A percentile compares a stretch with the other conserved stretches of the same genome.
Conservation (phyloP, 2,113 vertebrate genomes). For the Euleptes europaea region DNA sequence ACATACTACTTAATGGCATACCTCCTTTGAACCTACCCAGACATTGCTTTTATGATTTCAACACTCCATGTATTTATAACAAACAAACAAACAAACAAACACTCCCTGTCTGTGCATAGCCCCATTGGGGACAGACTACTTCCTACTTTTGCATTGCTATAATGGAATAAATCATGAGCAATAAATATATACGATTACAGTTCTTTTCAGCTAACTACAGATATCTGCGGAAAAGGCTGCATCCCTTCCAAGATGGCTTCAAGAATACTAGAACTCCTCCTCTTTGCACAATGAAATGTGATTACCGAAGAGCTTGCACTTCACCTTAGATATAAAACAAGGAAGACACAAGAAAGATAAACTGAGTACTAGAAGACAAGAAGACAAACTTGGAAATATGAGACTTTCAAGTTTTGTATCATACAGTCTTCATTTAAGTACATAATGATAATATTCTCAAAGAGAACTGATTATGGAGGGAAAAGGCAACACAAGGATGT, state of each 20-base stretch:
- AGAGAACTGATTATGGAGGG: not conserved
- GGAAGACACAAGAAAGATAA: not conserved
- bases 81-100: no score
- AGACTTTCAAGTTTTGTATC: not conserved
- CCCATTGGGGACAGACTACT: no score
- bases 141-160: no score
- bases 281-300: not conserved
- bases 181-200: no score
- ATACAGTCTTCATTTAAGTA: not conserved
- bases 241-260: not conserved
- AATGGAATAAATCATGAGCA: no score
- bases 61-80: no score
- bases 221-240: not conserved
- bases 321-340: not conserved
- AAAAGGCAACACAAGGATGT: not conserved
- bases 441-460: slow-evolving; percentile 8
- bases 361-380: not conserved
- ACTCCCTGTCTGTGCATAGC: no score
- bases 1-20: no score
- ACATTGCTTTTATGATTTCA: no score
- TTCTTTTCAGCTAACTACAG: not conserved
- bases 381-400: not conserved
- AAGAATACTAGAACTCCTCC: not conserved
- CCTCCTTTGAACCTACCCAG: no score
- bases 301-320: not conserved